phyloP scores from a whole-genome alignment of 2,113 vertebrate genomes.

The Phylloscopus trochiloides region DNA sequence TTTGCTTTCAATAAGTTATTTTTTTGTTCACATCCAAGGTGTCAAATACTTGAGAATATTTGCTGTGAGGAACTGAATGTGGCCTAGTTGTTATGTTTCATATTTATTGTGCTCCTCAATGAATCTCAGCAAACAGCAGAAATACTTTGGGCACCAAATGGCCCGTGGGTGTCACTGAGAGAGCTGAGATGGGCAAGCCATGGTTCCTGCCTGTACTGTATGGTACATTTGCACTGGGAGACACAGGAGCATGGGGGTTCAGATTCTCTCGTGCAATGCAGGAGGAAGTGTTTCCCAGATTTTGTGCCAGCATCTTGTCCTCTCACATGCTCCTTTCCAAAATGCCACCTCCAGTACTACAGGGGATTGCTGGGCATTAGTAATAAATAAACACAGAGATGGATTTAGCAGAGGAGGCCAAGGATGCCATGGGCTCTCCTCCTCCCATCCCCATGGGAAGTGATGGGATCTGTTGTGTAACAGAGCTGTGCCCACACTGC shows the following conservation, averaged over 20 bases:
- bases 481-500: not conserved
- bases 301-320: not conserved
- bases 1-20: not conserved
- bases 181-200: not conserved
- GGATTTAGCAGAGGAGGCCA: not conserved
- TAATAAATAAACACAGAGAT: not conserved
- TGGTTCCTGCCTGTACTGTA: not conserved
- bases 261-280: not conserved
- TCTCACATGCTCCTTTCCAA: not conserved
- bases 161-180: not conserved
- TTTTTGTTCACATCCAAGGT: not conserved
- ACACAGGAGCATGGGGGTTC: not conserved
- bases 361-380: not conserved
- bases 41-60: not conserved
- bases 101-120: not conserved
- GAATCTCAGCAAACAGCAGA: not conserved
- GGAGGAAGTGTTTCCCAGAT: not conserved
- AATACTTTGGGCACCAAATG: not conserved
- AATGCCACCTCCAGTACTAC: not conserved
- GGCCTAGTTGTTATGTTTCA: not conserved
- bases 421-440: not conserved
- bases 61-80: not conserved
- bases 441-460: fast-evolving
- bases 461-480: not conserved
- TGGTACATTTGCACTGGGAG: not conserved